A percentile compares a stretch with the other conserved stretches of the same genome.
Evolutionary conservation across 2,888 invertebrate species (phyloP).

Genomic region (Andrena marginata): DNA sequence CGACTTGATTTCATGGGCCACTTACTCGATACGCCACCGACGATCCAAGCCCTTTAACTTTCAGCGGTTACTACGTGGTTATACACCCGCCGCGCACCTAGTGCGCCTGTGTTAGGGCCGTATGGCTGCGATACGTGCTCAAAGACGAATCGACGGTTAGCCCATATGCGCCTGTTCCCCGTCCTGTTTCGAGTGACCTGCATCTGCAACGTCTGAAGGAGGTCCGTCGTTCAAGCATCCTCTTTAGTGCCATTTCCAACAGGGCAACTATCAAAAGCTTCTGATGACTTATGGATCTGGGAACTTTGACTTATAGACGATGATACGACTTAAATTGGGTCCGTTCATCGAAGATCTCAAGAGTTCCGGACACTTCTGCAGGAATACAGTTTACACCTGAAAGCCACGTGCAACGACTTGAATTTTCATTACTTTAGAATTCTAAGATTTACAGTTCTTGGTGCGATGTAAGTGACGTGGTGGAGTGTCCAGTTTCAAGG

Average conservation of each 20-base stretch:
- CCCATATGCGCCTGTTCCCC: background rate
- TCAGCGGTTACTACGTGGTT: conserved; percentile 36
- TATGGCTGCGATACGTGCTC: conserved; percentile 10
- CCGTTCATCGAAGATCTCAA: too few relatives aligned
- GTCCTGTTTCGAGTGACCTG: conserved; percentile 16
- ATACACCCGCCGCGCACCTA: background rate
- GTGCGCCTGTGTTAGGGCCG: background rate
- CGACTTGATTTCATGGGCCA: conserved; percentile 54
- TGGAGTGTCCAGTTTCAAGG: too few relatives aligned
- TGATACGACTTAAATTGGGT: too few relatives aligned
- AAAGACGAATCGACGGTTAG: conserved; percentile 46
- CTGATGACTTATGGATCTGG: background rate
- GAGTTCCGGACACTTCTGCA: too few relatives aligned
- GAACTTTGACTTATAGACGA: too few relatives aligned
- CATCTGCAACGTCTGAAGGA: conserved; percentile 8
- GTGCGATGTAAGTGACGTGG: too few relatives aligned
- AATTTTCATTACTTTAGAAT: too few relatives aligned
- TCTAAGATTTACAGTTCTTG: too few relatives aligned
- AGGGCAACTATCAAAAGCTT: conserved; percentile 32
- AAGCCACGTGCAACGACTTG: too few relatives aligned
- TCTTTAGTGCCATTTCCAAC: conserved; percentile 1
- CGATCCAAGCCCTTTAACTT: conserved; percentile 40
- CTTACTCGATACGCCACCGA: conserved; percentile 32
- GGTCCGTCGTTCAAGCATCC: conserved; percentile 12
- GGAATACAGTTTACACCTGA: too few relatives aligned